Percentiles rank a stretch among this genome's conserved stretches.
Evolutionary conservation across 1,140 invertebrate genomes (phyloP).

Genomic region (Lordiphosa stackelbergi): DNA sequence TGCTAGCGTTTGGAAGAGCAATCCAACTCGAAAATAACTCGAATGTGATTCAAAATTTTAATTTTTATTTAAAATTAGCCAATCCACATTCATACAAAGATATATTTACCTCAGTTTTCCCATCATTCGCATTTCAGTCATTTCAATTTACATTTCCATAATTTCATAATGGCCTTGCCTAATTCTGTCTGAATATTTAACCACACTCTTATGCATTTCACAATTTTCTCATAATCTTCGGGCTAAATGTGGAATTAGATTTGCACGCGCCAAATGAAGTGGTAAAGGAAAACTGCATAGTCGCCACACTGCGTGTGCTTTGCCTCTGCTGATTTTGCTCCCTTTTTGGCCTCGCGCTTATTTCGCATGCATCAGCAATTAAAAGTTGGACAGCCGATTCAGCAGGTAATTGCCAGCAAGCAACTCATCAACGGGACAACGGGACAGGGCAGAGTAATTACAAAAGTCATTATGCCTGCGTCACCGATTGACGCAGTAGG

Average conservation of each 20-base stretch:
- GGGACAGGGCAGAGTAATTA: constrained; percentile 44
- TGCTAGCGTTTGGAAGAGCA: too few relatives aligned
- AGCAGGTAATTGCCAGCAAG: constrained; percentile 53
- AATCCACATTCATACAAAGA: too few relatives aligned
- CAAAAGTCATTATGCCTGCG: constrained; percentile 63
- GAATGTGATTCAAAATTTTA: too few relatives aligned
- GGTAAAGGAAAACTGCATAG: constrained; percentile 12
- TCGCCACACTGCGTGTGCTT: constrained; percentile 4
- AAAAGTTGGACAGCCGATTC: constrained; percentile 64
- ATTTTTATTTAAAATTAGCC: too few relatives aligned
- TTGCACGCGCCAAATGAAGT: constrained; percentile 25
- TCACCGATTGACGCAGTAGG: constrained; percentile 25
- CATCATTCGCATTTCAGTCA: constrained; percentile 11
- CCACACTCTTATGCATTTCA: constrained; percentile 1
- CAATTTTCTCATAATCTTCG: constrained; percentile 12
- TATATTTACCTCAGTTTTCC: constrained; percentile 17
- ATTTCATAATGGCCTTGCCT: constrained; percentile 59
- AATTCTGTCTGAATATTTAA: constrained; percentile 24
- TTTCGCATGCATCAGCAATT: constrained; percentile 60
- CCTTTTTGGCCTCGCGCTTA: constrained; percentile 8
- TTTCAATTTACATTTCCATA: constrained; percentile 58
- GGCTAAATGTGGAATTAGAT: constrained; percentile 46
- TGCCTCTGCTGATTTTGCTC: background rate
- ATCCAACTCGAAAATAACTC: too few relatives aligned
- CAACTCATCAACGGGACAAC: constrained; percentile 22